Evolutionary conservation across 2,113 vertebrate genomes (phyloP).

Genomic region (Scortum barcoo): DNA sequence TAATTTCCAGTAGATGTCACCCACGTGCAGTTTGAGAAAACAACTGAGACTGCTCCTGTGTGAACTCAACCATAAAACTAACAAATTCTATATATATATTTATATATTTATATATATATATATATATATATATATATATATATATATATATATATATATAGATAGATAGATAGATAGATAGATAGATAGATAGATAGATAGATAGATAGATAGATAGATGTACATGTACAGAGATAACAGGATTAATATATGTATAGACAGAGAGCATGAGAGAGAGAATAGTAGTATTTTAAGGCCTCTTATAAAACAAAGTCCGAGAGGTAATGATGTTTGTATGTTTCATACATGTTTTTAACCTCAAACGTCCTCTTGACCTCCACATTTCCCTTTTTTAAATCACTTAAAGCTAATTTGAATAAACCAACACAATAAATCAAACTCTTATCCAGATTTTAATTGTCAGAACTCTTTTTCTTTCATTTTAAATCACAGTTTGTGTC

Average conservation of each 20-base stretch:
- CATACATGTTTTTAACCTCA: not conserved
- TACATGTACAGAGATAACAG: too few species aligned
- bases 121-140: too few species aligned
- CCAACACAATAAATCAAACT: not conserved
- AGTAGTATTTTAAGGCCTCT: not conserved
- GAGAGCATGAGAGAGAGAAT: too few species aligned
- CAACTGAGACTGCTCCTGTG: not conserved
- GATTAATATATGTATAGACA: too few species aligned
- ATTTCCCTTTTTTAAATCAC: not conserved
- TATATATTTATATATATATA: too few species aligned
- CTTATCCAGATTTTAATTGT: not conserved
- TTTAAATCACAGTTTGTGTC: not conserved
- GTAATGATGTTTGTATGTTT: not conserved
- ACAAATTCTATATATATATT: not conserved
- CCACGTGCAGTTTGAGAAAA: conserved; percentile 9
- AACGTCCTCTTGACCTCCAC: not conserved
- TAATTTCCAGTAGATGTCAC: conserved; percentile 70
- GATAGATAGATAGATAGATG: too few species aligned
- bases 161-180: too few species aligned
- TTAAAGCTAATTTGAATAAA: not conserved
- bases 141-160: too few species aligned
- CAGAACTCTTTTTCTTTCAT: not conserved
- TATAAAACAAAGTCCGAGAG: not conserved
- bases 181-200: too few species aligned
- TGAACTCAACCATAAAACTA: not conserved